Evolutionary conservation across 1,140 invertebrate species (phyloP).

Genomic region (Ips typographus): DNA sequence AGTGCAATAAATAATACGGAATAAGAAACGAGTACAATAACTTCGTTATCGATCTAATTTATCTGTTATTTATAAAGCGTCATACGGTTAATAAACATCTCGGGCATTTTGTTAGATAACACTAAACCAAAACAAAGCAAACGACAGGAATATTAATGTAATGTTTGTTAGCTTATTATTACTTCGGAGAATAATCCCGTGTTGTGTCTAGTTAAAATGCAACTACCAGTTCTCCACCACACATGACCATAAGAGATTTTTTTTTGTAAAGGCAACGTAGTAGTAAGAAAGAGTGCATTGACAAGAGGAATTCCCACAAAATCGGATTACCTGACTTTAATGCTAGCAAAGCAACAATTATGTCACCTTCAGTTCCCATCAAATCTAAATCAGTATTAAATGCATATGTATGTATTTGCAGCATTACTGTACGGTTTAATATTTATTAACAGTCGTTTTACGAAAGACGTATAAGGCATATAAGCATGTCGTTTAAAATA

Average conservation of each 20-base stretch:
- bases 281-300: no score
- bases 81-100: background rate
- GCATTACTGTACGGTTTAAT: slow-evolving; percentile 1
- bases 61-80: slow-evolving; percentile 1
- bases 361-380: no score
- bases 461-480: slow-evolving; percentile 2
- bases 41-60: slow-evolving; percentile 1
- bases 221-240: no score
- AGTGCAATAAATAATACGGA: background rate
- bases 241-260: no score
- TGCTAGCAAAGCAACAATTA: no score
- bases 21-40: background rate
- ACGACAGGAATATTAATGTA: slow-evolving; percentile 5
- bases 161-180: background rate
- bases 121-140: slow-evolving; percentile 7
- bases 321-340: no score
- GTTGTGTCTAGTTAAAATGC: no score
- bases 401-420: no score
- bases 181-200: background rate
- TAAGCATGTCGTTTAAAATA: slow-evolving; percentile 15
- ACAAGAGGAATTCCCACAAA: no score
- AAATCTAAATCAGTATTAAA: no score
- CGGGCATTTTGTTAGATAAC: slow-evolving; percentile 8
- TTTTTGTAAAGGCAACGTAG: no score
- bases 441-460: slow-evolving; percentile 7